phyloP scores from a whole-genome alignment of 2,888 invertebrate genomes.

The Caradrina clavipalpis region DNA sequence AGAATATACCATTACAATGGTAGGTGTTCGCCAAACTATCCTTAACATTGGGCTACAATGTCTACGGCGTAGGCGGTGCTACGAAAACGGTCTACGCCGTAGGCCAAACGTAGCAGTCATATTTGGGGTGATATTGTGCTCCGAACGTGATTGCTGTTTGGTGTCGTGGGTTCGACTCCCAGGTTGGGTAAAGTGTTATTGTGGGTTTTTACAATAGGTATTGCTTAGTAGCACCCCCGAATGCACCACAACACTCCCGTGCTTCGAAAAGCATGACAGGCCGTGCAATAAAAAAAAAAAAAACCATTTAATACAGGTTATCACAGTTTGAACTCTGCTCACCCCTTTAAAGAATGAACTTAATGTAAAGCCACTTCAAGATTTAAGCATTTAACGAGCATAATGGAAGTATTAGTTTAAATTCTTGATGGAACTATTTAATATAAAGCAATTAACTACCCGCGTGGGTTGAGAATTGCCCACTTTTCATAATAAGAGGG shows the following conservation, averaged over 20 bases:
- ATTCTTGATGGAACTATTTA: slow-evolving; percentile 9
- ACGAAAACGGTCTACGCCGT: slow-evolving; percentile 21
- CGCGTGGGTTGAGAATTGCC: background rate
- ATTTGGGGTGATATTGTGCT: too few species aligned
- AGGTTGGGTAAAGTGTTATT: background rate
- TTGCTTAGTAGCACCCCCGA: too few species aligned
- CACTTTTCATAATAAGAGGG: background rate
- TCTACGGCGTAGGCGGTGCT: slow-evolving; percentile 24
- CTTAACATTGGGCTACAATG: background rate
- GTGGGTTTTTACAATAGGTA: too few species aligned
- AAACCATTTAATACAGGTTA: background rate
- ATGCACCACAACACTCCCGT: too few species aligned
- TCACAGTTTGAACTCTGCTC: slow-evolving; percentile 7
- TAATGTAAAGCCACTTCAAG: slow-evolving; percentile 7
- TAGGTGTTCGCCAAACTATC: slow-evolving; percentile 15
- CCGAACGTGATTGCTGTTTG: too few species aligned
- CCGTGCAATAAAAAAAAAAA: too few species aligned
- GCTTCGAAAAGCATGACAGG: too few species aligned
- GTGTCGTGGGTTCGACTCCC: too few species aligned
- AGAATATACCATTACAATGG: slow-evolving; percentile 5
- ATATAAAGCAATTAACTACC: background rate
- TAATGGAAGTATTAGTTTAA: background rate
- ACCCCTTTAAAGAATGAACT: background rate
- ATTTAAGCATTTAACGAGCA: background rate
- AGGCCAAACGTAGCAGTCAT: background rate